Base-by-base conservation (phyloP, 1,140 invertebrate genomes). In the Helicoverpa armigera region DNA sequence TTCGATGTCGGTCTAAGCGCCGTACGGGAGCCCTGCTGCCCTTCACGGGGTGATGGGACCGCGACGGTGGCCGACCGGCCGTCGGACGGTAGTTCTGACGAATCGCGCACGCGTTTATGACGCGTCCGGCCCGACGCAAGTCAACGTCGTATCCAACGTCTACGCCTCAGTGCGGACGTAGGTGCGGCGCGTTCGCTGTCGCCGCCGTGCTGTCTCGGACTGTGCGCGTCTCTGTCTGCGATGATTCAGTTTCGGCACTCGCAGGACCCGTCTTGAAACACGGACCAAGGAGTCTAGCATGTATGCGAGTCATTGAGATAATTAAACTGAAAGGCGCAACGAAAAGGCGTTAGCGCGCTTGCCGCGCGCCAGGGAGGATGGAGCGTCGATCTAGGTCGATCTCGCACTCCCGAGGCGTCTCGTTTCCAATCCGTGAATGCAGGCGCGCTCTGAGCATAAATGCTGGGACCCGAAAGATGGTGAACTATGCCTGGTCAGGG, bases 201-300 rank as follows among this genome's bases (percentile, higher is more conserved):
- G 63, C 43, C 16, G 63, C 43, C 63, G 63, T 67, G 43, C 18
- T 50, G 43, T 67, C 63, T 67, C 16, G 63, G 63, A 67, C 63
- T 67, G 95, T 96, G 97, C 97, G 95, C 98, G 97, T 97, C 96
- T 96, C 96, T 96, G 96, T 95, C 96, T 95, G 94, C 95, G 95
- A 96, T 96, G 96, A 31, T 72, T 72, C 69, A 31, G 96, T 67
- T 67, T 67, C 43, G 63, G 95, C 95, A 95, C 95, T 96, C 96
- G 95, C 95, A 95, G 96, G 97, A 97, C 97, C 97, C 97, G 97
- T 98, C 98, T 98, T 98, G 97, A 98, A 98, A 98, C 97, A 98
- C 97, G 97, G 97, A 98, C 97, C 97, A 98, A 98, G 97, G 97
- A 98, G 97, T 98, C 96, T 97, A 97, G 96, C 97, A 96, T 96